Evolutionary conservation across 2,888 invertebrate species (phyloP).

Genomic region (Callimorpha dominula): DNA sequence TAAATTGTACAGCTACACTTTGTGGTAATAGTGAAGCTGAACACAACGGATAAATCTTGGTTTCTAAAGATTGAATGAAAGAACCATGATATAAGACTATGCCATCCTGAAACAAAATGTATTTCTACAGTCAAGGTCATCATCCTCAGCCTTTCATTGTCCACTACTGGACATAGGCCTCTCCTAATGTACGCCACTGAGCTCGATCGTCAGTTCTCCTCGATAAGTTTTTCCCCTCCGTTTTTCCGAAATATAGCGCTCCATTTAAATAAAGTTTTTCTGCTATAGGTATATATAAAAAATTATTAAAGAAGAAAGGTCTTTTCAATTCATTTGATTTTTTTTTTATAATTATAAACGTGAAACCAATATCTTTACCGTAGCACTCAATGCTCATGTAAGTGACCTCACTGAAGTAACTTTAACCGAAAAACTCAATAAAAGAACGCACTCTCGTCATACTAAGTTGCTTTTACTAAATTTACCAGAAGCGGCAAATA

Average conservation of each 20-base stretch:
- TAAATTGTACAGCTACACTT: background rate
- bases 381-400: no score
- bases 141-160: background rate
- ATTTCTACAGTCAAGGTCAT: background rate
- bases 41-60: background rate
- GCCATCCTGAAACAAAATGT: background rate
- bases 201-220: no score
- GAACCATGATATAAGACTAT: background rate
- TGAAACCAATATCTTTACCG: background rate
- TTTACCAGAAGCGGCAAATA: no score
- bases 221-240: no score
- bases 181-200: no score
- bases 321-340: background rate
- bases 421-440: background rate
- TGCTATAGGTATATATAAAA: no score
- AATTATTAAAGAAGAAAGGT: no score
- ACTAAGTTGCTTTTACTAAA: no score
- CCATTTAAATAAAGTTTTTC: no score
- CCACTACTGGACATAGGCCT: no score
- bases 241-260: no score
- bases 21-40: background rate
- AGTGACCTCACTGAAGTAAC: background rate
- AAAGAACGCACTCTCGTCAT: background rate
- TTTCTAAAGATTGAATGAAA: slow-evolving; percentile 3
- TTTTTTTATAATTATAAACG: background rate